Evolutionary conservation across 2,113 vertebrate species (phyloP).

Genomic region (Perccottus glenii): DNA sequence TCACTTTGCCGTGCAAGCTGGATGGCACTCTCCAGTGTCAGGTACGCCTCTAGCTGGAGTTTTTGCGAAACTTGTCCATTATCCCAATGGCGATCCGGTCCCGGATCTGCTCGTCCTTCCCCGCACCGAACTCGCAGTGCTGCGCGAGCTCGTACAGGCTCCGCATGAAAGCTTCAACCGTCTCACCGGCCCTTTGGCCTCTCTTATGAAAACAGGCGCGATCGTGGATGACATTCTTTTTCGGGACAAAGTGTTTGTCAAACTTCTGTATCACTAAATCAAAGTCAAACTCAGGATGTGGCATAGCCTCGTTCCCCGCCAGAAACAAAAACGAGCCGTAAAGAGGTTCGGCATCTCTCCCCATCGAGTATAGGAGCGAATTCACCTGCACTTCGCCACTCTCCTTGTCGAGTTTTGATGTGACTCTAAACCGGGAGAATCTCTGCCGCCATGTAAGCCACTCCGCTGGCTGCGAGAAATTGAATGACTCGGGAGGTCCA

Average conservation of each 20-base stretch:
- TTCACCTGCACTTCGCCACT: not conserved
- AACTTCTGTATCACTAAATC: not conserved
- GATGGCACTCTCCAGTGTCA: constrained; percentile 1
- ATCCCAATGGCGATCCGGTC: constrained; percentile 1
- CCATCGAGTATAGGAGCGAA: not conserved
- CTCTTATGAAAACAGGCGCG: not conserved
- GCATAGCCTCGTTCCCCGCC: not conserved
- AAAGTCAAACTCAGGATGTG: not conserved
- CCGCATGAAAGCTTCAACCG: not conserved
- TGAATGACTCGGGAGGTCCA: not conserved
- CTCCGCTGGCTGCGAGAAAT: not conserved
- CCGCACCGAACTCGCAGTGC: not conserved
- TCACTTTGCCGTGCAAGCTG: not conserved
- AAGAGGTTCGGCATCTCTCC: not conserved
- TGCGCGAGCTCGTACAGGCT: constrained; percentile 4
- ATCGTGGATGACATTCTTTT: not conserved
- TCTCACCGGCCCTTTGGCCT: constrained; percentile 1
- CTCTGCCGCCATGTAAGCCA: not conserved
- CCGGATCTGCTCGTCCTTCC: constrained; percentile 5
- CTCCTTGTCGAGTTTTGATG: not conserved
- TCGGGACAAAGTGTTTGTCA: not conserved
- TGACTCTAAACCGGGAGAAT: not conserved
- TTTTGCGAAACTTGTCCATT: constrained; percentile 1
- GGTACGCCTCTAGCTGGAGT: not conserved
- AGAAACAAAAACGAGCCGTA: not conserved